phyloP scores from a whole-genome alignment of 2,113 vertebrate species.

The Tachysurus fulvidraco region DNA sequence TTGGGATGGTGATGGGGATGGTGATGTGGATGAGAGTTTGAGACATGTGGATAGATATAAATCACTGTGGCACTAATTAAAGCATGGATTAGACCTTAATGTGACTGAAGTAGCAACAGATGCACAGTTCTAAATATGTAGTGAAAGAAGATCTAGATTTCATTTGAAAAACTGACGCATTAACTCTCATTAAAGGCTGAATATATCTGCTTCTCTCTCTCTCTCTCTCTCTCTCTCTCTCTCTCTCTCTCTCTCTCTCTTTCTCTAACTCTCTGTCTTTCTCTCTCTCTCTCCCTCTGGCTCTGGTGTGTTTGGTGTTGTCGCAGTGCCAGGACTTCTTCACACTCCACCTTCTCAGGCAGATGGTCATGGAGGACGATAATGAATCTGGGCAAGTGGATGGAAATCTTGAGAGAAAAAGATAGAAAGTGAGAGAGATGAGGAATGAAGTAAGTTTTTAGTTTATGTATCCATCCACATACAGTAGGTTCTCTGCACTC shows the following conservation, averaged over 20 bases:
- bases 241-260: too few species aligned
- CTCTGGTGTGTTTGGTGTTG: background rate
- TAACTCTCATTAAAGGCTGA: background rate
- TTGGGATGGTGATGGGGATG: too few species aligned
- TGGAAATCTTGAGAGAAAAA: background rate
- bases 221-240: too few species aligned
- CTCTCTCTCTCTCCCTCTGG: background rate
- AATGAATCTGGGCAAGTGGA: constrained; percentile 55
- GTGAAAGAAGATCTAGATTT: background rate
- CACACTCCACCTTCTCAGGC: constrained; percentile 47
- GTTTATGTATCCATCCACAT: background rate
- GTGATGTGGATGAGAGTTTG: too few species aligned
- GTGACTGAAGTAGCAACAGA: background rate
- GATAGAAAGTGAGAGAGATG: background rate
- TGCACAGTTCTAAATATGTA: background rate
- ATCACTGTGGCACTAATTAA: background rate
- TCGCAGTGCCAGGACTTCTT: constrained; percentile 21
- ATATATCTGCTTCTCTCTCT: too few species aligned
- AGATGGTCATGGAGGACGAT: constrained; percentile 57
- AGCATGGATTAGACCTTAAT: background rate
- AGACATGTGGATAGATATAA: background rate
- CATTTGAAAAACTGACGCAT: background rate
- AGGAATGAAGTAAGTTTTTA: background rate
- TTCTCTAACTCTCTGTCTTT: background rate
- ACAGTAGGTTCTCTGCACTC: background rate